Conservation (phyloP, 2,888 invertebrate species). For the Diaperis boleti region DNA sequence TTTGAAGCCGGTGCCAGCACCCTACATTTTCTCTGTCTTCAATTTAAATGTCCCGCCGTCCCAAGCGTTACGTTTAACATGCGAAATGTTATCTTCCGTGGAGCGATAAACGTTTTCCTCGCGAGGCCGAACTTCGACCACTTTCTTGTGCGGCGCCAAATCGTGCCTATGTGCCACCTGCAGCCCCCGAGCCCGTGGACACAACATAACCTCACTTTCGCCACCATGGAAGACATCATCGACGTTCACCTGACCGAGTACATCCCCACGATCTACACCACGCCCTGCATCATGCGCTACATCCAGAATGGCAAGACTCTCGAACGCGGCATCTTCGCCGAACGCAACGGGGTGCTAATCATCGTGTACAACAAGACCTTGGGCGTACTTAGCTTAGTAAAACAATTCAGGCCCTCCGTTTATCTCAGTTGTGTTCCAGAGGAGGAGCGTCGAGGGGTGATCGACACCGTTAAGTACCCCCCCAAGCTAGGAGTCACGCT, state of each 20-base stretch:
- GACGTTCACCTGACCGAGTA: slow-evolving; percentile 61
- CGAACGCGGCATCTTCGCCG: slow-evolving; percentile 82
- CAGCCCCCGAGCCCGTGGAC: too few species aligned
- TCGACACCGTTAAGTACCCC: slow-evolving; percentile 75
- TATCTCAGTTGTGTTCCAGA: slow-evolving; percentile 76
- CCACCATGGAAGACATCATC: slow-evolving; percentile 56
- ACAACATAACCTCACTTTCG: too few species aligned
- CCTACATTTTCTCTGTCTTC: too few species aligned
- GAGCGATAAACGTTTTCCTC: too few species aligned
- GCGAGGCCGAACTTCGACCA: too few species aligned
- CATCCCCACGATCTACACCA: slow-evolving; percentile 71
- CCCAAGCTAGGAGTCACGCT: slow-evolving; percentile 80
- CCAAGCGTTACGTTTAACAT: too few species aligned
- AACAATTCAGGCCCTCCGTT: slow-evolving; percentile 91
- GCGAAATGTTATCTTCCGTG: too few species aligned
- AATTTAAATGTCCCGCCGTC: too few species aligned
- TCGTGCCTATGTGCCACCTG: too few species aligned
- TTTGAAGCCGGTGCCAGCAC: too few species aligned
- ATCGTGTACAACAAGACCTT: slow-evolving; percentile 82
- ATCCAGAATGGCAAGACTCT: slow-evolving; percentile 79
- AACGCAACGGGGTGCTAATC: slow-evolving; percentile 87
- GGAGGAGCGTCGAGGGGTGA: slow-evolving; percentile 64
- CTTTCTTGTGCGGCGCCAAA: too few species aligned
- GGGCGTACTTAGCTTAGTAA: slow-evolving; percentile 84
- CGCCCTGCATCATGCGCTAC: slow-evolving; percentile 78